These are phyloP conservation scores for Dendroctonus ponderosae DNA, from an alignment of 1,140 invertebrate genomes.

Conservation along the genomic window DNA sequence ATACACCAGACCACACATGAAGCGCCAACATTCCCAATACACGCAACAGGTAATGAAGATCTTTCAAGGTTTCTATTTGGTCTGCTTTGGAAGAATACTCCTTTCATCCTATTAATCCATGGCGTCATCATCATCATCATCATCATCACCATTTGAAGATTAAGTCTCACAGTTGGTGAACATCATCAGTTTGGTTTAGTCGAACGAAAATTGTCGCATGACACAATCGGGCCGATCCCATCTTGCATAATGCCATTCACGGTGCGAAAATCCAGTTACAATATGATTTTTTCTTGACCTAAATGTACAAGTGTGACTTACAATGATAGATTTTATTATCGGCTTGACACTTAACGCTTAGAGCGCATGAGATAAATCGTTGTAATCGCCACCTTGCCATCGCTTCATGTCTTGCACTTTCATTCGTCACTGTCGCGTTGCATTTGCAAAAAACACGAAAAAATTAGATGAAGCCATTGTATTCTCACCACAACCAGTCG, in stretches of 20 bases:
- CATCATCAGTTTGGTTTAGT: too few relatives aligned
- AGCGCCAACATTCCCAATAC: slow-evolving; percentile 63
- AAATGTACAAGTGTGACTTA: slow-evolving; percentile 28
- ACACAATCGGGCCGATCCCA: slow-evolving; percentile 4
- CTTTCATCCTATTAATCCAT: too few relatives aligned
- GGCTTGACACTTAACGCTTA: slow-evolving; percentile 22
- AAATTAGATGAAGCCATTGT: slow-evolving; percentile 16
- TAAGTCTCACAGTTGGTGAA: too few relatives aligned
- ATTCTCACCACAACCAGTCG: slow-evolving; percentile 5
- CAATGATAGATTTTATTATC: slow-evolving; percentile 28
- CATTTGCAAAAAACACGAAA: slow-evolving; percentile 11
- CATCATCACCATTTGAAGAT: too few relatives aligned
- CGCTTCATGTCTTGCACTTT: slow-evolving; percentile 13
- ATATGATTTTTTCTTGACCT: slow-evolving; percentile 20
- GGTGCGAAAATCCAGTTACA: slow-evolving; percentile 14
- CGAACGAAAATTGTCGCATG: slow-evolving; percentile 11
- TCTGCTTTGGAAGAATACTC: too few relatives aligned
- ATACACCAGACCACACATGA: slow-evolving; percentile 68
- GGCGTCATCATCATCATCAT: too few relatives aligned
- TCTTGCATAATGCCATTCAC: slow-evolving; percentile 17
- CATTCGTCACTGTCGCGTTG: slow-evolving; percentile 19
- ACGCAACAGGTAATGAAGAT: slow-evolving; percentile 57
- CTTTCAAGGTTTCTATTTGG: too few relatives aligned
- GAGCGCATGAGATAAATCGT: slow-evolving; percentile 14
- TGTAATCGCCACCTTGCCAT: slow-evolving; percentile 16